phyloP scores from a whole-genome alignment of 2,888 invertebrate species.

The Drosophila nigritarsus region DNA sequence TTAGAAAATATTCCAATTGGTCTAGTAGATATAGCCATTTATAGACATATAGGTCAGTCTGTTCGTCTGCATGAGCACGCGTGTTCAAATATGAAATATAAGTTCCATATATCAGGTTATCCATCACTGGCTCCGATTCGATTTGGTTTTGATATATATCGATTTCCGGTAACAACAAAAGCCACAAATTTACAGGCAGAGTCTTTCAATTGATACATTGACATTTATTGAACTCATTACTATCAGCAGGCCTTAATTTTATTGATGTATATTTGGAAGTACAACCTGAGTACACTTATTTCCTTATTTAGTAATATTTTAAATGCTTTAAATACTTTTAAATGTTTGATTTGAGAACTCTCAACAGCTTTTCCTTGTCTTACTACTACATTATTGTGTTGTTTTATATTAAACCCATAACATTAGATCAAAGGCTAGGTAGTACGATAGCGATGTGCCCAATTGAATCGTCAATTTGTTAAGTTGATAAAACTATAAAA shows the following conservation, averaged over 20 bases:
- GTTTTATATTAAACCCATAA: neutral
- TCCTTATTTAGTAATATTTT: neutral
- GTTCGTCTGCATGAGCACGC: neutral
- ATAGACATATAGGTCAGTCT: neutral
- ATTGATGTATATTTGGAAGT: neutral
- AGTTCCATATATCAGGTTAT: neutral
- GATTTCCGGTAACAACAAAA: neutral
- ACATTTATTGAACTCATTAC: neutral
- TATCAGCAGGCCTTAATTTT: neutral
- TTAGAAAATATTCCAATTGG: neutral
- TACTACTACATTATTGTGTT: neutral
- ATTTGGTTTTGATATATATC: neutral
- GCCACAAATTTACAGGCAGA: neutral
- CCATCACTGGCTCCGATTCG: neutral
- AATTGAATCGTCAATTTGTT: constrained; percentile 59
- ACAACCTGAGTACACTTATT: neutral
- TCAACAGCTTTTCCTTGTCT: neutral
- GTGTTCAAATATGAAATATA: neutral
- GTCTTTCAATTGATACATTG: neutral
- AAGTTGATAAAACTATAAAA: constrained; percentile 34
- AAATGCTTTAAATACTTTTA: neutral
- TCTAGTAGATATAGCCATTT: neutral
- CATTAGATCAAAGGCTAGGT: neutral
- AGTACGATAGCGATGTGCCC: neutral
- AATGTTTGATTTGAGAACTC: neutral